Percentiles rank a stretch among this genome's conserved stretches.
phyloP scores from a whole-genome alignment of 2,797 vertebrate species.

The Okamejei kenojei region DNA sequence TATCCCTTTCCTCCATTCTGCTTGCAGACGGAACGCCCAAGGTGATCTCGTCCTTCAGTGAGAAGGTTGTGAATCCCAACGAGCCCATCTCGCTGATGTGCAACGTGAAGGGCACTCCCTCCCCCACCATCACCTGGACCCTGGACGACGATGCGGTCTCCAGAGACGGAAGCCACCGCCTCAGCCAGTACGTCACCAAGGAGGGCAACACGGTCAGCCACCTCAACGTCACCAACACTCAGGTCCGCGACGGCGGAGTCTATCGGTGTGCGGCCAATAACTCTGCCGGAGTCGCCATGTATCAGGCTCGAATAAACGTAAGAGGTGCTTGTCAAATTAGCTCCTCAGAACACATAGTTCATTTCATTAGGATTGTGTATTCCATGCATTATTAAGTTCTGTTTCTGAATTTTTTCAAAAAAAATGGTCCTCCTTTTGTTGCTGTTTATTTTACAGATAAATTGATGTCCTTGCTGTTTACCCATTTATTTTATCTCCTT shows the following conservation, averaged over 20 bases:
- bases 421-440: constrained; percentile 41
- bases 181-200: constrained; percentile 84
- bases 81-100: constrained; percentile 92
- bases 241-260: constrained; percentile 91
- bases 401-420: constrained; percentile 37
- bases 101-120: constrained; percentile 89
- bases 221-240: constrained; percentile 90
- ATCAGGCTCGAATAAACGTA: constrained; percentile 99
- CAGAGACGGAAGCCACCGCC: constrained; percentile 85
- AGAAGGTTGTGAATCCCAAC: constrained; percentile 89
- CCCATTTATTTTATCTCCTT: constrained; percentile 35
- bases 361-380: constrained; percentile 50
- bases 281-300: constrained; percentile 92
- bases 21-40: constrained; percentile 88
- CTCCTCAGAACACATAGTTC: constrained; percentile 81
- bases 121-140: constrained; percentile 85
- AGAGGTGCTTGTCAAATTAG: constrained; percentile 99
- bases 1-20: background rate
- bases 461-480: constrained; percentile 38
- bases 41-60: constrained; percentile 93
- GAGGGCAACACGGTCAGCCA: constrained; percentile 94
- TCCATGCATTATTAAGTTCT: constrained; percentile 51
- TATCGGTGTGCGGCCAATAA: constrained; percentile 98
- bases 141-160: constrained; percentile 92
- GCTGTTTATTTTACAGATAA: constrained; percentile 44